Base-by-base conservation (phyloP, 1,140 invertebrate genomes). In the Helicoverpa armigera region DNA sequence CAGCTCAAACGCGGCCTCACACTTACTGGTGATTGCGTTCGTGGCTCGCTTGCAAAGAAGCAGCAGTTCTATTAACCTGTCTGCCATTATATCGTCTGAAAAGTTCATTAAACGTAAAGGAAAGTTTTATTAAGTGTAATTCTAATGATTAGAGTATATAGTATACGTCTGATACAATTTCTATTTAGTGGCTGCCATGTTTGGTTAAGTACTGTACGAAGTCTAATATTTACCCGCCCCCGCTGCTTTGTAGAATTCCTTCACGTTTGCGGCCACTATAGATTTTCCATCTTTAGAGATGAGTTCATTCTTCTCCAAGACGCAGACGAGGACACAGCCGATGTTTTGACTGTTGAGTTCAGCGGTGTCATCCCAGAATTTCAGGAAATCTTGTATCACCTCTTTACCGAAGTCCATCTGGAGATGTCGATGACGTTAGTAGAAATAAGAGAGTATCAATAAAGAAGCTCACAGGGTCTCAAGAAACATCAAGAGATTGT, bases 1-100 rank as follows among this genome's bases (percentile, higher is more conserved):
- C 16, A 86, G 18, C 43, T 82, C 48, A 51, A 86, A 53, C 0
- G 70, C 82, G 3, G 63, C 12, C 16, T 29, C 51, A 12, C 75
- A 77, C 9, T 11, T 2, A n/a, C 43, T 50, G 9, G 12, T 35
- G 50, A 51, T 51, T 13, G 43, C 1, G 11, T 7, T 61, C n/a
- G 58, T 48, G 0, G 12, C 16, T 3, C 18, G 2, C 18, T 50
- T 61, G 60, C 75, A 77, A 23, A 65, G 23, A 4, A 12, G 13
- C 3, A 53, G 29, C 14, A 77, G 61, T 3, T 77, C 75, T 14
- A 54, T 2, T 10, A 67, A 18, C n/a, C 43, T 54, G 0, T 9
- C 2, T 11, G 75, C 31, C 61, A 77, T 67, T 14, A 16, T n/a
- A 3, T 43, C 60, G 29, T 67, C 75, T 77, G 48, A 13, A 63